phyloP scores from a whole-genome alignment of 2,888 invertebrate genomes.

The Caenorhabditis sp. region DNA sequence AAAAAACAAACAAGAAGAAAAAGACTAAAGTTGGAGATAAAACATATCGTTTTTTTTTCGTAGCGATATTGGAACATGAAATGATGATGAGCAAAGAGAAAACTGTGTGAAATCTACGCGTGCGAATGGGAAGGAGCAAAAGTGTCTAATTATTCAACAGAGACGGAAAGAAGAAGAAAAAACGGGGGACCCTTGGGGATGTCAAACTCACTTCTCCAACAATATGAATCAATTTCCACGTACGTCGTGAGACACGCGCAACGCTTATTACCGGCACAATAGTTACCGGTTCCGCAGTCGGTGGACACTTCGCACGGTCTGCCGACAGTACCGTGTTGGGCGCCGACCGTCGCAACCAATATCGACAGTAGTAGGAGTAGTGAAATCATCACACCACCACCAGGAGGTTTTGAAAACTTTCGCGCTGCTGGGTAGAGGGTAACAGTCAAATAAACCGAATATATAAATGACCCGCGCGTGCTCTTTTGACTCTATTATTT shows the following conservation, averaged over 20 bases:
- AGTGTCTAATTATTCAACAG: no score
- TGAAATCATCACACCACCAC: no score
- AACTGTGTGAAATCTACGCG: no score
- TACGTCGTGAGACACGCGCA: constrained; percentile 70
- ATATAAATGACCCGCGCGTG: not conserved
- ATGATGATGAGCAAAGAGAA: not conserved
- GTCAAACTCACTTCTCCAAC: constrained; percentile 69
- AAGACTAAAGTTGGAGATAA: not conserved
- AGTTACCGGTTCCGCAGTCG: constrained; percentile 69
- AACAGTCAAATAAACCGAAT: not conserved
- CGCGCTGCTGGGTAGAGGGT: not conserved
- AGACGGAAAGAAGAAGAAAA: not conserved
- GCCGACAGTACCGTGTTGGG: constrained; percentile 69
- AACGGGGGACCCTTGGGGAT: constrained; percentile 7
- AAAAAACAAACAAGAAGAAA: not conserved
- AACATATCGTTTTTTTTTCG: not conserved
- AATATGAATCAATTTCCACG: constrained; percentile 70
- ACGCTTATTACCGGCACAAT: constrained; percentile 70
- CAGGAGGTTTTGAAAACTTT: no score
- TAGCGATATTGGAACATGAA: not conserved
- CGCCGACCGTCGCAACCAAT: constrained; percentile 13
- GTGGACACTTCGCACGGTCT: constrained; percentile 67
- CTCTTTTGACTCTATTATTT: not conserved
- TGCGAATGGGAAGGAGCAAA: not conserved
- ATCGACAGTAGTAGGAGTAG: not conserved